Percentiles rank a stretch among this genome's conserved stretches.
Evolutionary conservation across 2,888 invertebrate species (phyloP).

Genomic region (Piscicola geometra): DNA sequence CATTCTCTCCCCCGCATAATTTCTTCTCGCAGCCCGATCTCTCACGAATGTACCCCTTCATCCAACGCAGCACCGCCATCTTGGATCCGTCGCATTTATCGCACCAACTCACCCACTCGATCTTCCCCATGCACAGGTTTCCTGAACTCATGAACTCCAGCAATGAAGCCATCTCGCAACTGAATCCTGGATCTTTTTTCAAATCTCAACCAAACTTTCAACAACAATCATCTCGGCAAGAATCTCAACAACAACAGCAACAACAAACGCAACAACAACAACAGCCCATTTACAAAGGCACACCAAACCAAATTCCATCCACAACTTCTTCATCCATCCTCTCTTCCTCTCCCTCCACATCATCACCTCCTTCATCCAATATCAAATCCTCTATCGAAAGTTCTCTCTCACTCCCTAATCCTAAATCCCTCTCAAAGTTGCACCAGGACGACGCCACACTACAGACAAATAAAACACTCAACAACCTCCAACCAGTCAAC

Average conservation of each 20-base stretch:
- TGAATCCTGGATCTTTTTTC: conserved; percentile 11
- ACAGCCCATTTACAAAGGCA: conserved; percentile 18
- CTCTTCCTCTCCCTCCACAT: conserved; percentile 9
- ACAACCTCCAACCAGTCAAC: background rate
- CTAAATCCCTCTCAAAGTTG: background rate
- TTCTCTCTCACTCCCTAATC: background rate
- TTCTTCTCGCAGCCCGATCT: conserved; percentile 32
- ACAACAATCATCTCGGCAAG: conserved; percentile 2
- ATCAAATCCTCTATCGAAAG: background rate
- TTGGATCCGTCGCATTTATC: conserved; percentile 26
- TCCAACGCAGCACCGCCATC: conserved; percentile 26
- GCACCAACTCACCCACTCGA: conserved; percentile 31
- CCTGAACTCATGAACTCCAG: conserved; percentile 26
- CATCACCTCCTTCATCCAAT: conserved; percentile 18
- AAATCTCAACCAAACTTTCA: background rate
- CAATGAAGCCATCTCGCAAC: conserved; percentile 18
- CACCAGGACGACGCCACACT: background rate
- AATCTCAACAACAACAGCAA: conserved; percentile 7
- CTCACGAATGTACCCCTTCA: conserved; percentile 27
- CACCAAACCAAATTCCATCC: conserved; percentile 12
- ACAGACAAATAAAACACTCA: background rate
- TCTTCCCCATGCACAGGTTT: conserved; percentile 34
- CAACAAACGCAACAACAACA: conserved; percentile 19
- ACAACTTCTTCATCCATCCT: conserved; percentile 1
- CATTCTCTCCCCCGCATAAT: conserved; percentile 8